Base-by-base conservation (phyloP, 2,797 vertebrate species). In the Spea hammondii region DNA sequence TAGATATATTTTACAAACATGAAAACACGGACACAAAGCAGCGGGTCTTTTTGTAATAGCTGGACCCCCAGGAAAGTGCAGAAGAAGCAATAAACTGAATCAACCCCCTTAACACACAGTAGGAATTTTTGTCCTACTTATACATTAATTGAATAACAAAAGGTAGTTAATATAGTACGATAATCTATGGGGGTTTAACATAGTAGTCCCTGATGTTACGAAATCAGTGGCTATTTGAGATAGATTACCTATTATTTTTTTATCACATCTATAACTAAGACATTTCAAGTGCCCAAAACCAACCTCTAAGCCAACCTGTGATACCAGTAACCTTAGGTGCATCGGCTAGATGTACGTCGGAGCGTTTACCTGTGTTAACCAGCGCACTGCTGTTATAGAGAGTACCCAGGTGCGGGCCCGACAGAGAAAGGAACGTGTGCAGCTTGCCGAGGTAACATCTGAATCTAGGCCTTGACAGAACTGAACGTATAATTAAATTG, bases 301-400 rank as follows among this genome's bases (percentile, higher is more conserved):
- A 32, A 32, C 32, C 32, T 32, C 32, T 32, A 32, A 32, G 32
- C 32, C 32, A 32, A 32, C 32, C 32, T 32, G 32, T 32, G 3
- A 32, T 32, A 32, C 32, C 32, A 32, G 32, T 32, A 32, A 32
- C 32, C 32, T 32, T 32, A 32, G 32, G 32, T 32, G 32, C 32
- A 32, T 32, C 32, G 1, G 32, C 32, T 32, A 32, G 32, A 32
- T 32, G 32, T 53, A 53, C 7, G 11, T 3, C 11, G 3, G 7
- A 72, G 5, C 32, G 49, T 85, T 84, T 87, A 97, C 98, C 98
- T 85, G 98, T 99, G 88, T 99, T 99, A 86, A 99, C 97, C 82
- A 99, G 93, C 84, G 98, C 94, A 72, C 97, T 99, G 90, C 96
- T 99, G 91, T 99, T 99, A 88, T 99, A 99, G 75, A 99, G 90